Conservation (phyloP, 2,113 vertebrate genomes). For the Chloropsis hardwickii region DNA sequence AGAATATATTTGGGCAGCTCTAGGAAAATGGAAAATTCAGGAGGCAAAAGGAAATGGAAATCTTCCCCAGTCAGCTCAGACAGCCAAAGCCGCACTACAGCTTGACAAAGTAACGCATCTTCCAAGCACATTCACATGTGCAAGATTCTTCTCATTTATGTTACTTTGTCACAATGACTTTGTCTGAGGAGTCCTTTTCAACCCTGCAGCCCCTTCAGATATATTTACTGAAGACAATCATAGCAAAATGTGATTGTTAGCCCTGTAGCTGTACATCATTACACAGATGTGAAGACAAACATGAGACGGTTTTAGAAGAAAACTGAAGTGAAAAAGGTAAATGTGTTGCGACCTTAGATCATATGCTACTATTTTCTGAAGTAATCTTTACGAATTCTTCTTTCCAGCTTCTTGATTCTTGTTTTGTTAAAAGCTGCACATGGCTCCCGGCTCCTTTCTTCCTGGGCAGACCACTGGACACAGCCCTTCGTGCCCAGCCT, state of each 20-base stretch:
- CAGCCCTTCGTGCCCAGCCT: neutral
- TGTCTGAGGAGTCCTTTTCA: constrained; percentile 44
- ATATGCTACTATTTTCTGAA: constrained; percentile 22
- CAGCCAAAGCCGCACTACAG: neutral
- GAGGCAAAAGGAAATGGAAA: constrained; percentile 1
- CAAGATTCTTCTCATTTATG: constrained; percentile 34
- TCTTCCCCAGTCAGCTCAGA: neutral
- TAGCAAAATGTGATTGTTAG: constrained; percentile 42
- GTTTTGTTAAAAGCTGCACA: neutral
- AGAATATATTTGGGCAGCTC: constrained; percentile 14
- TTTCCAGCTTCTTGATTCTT: neutral
- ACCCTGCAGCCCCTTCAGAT: constrained; percentile 49
- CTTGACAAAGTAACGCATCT: constrained; percentile 39
- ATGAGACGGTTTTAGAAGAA: constrained; percentile 37
- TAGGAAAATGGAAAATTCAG: neutral
- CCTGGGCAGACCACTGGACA: neutral
- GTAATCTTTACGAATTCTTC: constrained; percentile 46
- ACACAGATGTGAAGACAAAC: constrained; percentile 51
- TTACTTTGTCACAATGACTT: constrained; percentile 64
- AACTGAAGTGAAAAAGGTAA: constrained; percentile 64
- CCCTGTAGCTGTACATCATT: constrained; percentile 63
- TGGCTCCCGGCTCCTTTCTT: neutral
- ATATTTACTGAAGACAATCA: constrained; percentile 52
- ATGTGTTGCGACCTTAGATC: constrained; percentile 56
- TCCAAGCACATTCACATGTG: constrained; percentile 4